Base-by-base conservation (phyloP, 2,888 invertebrate species). In the Bugula neritina region DNA sequence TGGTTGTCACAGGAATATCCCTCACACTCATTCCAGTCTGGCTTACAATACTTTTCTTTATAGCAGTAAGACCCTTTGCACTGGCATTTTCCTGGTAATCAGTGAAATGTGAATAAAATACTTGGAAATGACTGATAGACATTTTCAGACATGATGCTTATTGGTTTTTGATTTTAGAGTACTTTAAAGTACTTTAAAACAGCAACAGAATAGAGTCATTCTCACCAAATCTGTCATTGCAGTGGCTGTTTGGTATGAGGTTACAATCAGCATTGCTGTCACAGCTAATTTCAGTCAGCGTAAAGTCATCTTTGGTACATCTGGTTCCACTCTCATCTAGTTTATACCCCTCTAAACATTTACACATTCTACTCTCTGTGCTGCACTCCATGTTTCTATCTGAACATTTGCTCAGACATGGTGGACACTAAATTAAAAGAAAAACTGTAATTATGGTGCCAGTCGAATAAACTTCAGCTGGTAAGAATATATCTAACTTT, bases 61-160 rank as follows among this genome's bases (percentile, higher is more conserved):
- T 63, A 63, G 31, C 63, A 63, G 31, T 63, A 27, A 31, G 27
- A 27, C 10, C 10, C 31, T 31, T 3, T 29, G n/a, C 63, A 63
- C n/a, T 63, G 63, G 31, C 63, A 63, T 63, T 31, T 63, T 2
- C 63, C 63, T 63, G 34, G 23, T 17, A 57, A 57, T n/a, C n/a
- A n/a, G n/a, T n/a, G n/a, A n/a, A n/a, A n/a, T n/a, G n/a, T n/a
- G n/a, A n/a, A n/a, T n/a, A n/a, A n/a, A n/a, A n/a, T n/a, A n/a
- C n/a, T n/a, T n/a, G n/a, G n/a, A n/a, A n/a, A n/a, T n/a, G n/a
- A n/a, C n/a, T n/a, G n/a, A n/a, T n/a, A n/a, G n/a, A n/a, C n/a
- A n/a, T n/a, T n/a, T n/a, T n/a, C n/a, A n/a, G n/a, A n/a, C n/a
- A n/a, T n/a, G n/a, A n/a, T n/a, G n/a, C n/a, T n/a, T n/a, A n/a